These are phyloP conservation scores for Bruchidius siliquastri DNA, from an alignment of 2,888 invertebrate genomes.

Conservation along the genomic window DNA sequence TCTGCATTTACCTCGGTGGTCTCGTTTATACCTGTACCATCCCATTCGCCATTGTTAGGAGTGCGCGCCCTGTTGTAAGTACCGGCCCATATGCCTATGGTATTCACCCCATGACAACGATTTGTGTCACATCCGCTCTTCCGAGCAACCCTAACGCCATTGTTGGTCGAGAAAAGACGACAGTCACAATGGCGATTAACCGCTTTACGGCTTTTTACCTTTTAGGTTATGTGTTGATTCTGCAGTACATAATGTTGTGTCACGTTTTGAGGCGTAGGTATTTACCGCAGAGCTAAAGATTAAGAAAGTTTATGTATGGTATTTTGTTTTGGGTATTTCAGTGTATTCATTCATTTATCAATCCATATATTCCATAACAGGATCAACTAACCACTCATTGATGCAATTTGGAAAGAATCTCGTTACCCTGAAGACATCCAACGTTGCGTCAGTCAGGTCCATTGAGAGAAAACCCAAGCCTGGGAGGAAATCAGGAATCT, in stretches of 20 bases:
- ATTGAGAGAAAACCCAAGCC: no score
- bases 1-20: not conserved
- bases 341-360: no score
- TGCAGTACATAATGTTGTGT: not conserved
- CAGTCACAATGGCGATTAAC: not conserved
- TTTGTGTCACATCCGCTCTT: not conserved
- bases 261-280: not conserved
- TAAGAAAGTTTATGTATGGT: not conserved
- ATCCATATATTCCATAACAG: no score
- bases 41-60: not conserved
- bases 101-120: not conserved
- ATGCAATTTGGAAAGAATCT: no score
- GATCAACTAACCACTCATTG: no score
- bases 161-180: not conserved
- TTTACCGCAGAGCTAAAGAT: not conserved
- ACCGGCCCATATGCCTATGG: not conserved
- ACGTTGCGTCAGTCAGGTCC: no score
- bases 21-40: not conserved
- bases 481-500: no score
- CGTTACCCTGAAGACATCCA: no score
- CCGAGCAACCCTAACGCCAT: not conserved
- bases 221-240: not conserved
- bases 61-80: not conserved
- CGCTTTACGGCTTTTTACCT: not conserved
- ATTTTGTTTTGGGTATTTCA: no score